phyloP scores from a whole-genome alignment of 2,888 invertebrate genomes.

The Nemapogon koenigi region DNA sequence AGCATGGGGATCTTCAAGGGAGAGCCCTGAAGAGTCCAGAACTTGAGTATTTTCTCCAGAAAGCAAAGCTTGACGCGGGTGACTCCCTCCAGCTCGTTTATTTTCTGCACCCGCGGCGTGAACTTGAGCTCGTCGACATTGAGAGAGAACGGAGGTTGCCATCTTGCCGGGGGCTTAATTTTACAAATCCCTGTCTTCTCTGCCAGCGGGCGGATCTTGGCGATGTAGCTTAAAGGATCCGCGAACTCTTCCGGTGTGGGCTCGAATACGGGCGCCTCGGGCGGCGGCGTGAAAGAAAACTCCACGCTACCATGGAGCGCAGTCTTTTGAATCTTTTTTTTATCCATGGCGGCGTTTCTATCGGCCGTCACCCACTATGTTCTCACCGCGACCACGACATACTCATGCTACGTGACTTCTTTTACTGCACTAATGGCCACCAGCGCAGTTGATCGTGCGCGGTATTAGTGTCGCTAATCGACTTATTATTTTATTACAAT shows the following conservation, averaged over 20 bases:
- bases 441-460: too few species aligned
- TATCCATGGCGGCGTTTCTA: too few species aligned
- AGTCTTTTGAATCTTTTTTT: constrained; percentile 57
- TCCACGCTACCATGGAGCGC: constrained; percentile 59
- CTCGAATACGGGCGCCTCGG: constrained; percentile 75
- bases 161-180: constrained; percentile 76
- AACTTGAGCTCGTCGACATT: constrained; percentile 70
- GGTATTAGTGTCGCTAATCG: too few species aligned
- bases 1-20: constrained; percentile 72
- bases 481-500: too few species aligned
- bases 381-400: too few species aligned
- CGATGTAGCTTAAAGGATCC: constrained; percentile 76
- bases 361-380: too few species aligned
- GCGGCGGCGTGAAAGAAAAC: constrained; percentile 57
- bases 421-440: constrained; percentile 62
- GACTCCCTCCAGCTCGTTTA: constrained; percentile 69
- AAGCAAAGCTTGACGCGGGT: constrained; percentile 76
- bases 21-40: constrained; percentile 76
- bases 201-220: constrained; percentile 74
- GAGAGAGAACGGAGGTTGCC: constrained; percentile 82
- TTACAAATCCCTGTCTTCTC: constrained; percentile 78
- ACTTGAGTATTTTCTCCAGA: constrained; percentile 74
- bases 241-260: constrained; percentile 76
- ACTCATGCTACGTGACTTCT: constrained; percentile 62
- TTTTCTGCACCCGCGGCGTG: constrained; percentile 59